Evolutionary conservation across 2,113 vertebrate species (phyloP).

Genomic region (Aix galericulata): DNA sequence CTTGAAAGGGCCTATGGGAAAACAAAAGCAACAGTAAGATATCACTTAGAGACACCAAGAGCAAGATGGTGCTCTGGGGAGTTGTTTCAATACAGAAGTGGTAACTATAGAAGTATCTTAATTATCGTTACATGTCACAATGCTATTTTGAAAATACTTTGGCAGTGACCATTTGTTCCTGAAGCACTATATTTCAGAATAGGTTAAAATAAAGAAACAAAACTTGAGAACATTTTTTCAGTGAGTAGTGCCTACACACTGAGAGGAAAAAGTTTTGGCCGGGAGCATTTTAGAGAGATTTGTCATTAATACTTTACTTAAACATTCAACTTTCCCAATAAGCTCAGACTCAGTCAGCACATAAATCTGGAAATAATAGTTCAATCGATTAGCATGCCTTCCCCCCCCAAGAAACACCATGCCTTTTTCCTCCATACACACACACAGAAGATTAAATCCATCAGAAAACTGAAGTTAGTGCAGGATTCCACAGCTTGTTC

Average conservation of each 20-base stretch:
- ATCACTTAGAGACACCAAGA: background rate
- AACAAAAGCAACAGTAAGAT: slow-evolving; percentile 22
- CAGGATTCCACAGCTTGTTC: background rate
- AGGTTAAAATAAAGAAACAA: background rate
- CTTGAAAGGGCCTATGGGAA: slow-evolving; percentile 90
- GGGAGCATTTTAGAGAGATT: background rate
- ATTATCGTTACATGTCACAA: background rate
- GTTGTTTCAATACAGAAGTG: background rate
- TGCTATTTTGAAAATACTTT: background rate
- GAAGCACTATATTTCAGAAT: background rate
- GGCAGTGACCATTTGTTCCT: background rate
- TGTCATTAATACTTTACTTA: background rate
- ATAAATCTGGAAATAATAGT: background rate
- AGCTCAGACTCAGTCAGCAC: background rate
- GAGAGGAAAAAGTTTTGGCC: background rate
- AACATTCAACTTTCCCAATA: background rate
- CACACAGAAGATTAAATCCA: background rate
- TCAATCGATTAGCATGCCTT: background rate
- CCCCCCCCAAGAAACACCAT: background rate
- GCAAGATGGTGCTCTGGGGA: background rate
- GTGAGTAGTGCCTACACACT: background rate
- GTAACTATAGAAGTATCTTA: background rate
- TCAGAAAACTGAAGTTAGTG: background rate
- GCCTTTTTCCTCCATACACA: background rate
- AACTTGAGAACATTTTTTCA: background rate